A percentile compares a stretch with the other conserved stretches of the same genome.
phyloP scores from a whole-genome alignment of 2,113 vertebrate species.

The Hiodon tergisus region DNA sequence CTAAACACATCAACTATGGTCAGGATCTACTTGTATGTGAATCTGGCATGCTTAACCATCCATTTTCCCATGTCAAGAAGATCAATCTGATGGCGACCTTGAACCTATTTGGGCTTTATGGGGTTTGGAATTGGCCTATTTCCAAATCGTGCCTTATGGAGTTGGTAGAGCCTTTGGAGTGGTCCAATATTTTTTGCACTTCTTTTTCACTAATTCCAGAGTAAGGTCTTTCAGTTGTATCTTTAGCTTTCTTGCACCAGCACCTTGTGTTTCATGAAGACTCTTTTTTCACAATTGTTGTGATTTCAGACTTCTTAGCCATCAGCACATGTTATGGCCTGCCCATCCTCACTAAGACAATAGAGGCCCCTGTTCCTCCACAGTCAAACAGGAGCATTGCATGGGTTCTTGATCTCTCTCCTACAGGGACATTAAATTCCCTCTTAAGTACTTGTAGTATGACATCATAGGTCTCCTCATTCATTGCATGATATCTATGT shows the following conservation, averaged over 20 bases:
- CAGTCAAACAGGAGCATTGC: too few relatives aligned
- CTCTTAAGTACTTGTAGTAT: conserved; percentile 14
- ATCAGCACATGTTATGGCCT: background rate
- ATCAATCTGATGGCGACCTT: background rate
- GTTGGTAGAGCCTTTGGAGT: background rate
- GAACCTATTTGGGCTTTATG: conserved; percentile 4
- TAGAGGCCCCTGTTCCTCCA: too few relatives aligned
- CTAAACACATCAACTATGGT: conserved; percentile 12
- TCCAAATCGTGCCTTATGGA: background rate
- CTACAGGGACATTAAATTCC: conserved; percentile 17
- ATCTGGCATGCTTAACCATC: background rate
- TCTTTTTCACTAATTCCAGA: too few relatives aligned
- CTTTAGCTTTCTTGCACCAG: too few relatives aligned
- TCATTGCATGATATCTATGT: background rate
- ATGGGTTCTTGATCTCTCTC: background rate
- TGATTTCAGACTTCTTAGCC: background rate
- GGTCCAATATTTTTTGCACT: too few relatives aligned
- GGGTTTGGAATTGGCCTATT: background rate
- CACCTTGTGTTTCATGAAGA: too few relatives aligned
- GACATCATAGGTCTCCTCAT: conserved; percentile 7
- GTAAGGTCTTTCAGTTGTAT: too few relatives aligned
- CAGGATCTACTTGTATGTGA: background rate
- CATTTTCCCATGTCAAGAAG: conserved; percentile 9
- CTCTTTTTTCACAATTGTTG: too few relatives aligned
- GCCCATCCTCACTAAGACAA: too few relatives aligned